Evolutionary conservation across 2,797 vertebrate species (phyloP), one percentile per base, ranked within the genome.

Genomic region (Balearica regulorum): DNA sequence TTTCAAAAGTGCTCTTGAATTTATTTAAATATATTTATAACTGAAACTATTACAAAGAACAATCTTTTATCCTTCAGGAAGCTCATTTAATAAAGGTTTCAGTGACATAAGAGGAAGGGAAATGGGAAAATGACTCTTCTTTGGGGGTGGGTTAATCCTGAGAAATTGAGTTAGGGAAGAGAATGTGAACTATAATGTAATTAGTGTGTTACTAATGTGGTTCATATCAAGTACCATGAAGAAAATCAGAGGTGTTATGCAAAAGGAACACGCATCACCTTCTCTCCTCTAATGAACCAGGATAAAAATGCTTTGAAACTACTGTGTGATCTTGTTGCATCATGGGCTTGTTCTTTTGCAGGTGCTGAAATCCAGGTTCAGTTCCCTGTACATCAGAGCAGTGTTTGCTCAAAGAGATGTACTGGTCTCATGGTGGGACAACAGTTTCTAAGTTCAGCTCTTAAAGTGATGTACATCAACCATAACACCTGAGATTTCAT

Each of bases 81-180:
- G 41, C 37, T 94, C 65, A 79, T 94, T 96, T 93, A 85, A 86
- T 90, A 89, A 94, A 91, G 37, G 21, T 91, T 97, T 90, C 77
- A 41, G 70, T 79, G 75, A 94, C 80, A 94, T 84, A 94, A 89
- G 84, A 90, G 53, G 39, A 91, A 91, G 49, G 39, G 71, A 95
- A 94, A 96, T 81, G 44, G 81, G 61, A 96, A 96, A 96, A 94
- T 93, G 13, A 73, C 48, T 97, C 55, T 95, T 83, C 68, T 90
- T 93, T 87, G 16, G 66, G 93, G 79, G 49, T 72, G 70, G 53
- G 55, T 94, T 96, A 96, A 93, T 93, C 75, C 44, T 79, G 28
- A 92, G 65, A 93, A 96, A 96, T 84, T 89, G 81, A 92, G 65
- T 97, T 95, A 95, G 48, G 43, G 25, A 95, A 73, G 35, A 88